Base-by-base conservation (phyloP, 1,140 invertebrate species). In the Procambarus clarkii region DNA sequence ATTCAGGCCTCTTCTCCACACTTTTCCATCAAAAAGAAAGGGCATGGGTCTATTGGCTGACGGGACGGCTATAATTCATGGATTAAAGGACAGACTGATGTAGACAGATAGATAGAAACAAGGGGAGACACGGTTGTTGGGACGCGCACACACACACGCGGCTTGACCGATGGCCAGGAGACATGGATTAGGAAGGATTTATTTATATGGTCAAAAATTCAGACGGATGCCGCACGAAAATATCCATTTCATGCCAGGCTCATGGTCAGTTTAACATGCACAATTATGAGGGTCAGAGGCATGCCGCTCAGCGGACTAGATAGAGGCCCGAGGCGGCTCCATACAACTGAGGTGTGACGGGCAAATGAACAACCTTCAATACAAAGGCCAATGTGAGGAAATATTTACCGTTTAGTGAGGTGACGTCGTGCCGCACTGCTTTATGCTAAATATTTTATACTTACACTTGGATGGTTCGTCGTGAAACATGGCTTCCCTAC, bases 41-140 rank as follows among this genome's bases (percentile, higher is more conserved):
- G 80, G n/a, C 80, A 60, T n/a, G 54, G 81, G 81, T 83, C 81
- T 46, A 83, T 83, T 83, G 81, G 81, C 54, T 8, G n/a, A 64
- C 34, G 69, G 81, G 15, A 60, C 21, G 34, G 81, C 34, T 69
- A 83, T 69, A 64, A 83, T 69, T 83, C 81, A 83, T 69, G 58
- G 81, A 83, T 83, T 83, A 83, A 54, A 83, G 69, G 69, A 83
- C 54, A 45, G 81, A 69, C 34, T 69, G 58, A 50, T 64, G 81
- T 44, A 83, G 81, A 60, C 50, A 60, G 50, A 64, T 69, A 69
- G 46, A 11, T 4, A 54, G 54, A 21, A 45, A 46, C 60, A 44
- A 83, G 7, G 45, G 58, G 11, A 64, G 45, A 69, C 81, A 81
- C 24, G 81, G 7, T 46, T 83, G 81, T 64, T 64, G 81, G 64